phyloP scores from a whole-genome alignment of 2,888 invertebrate species.

The Agrotis segetum region DNA sequence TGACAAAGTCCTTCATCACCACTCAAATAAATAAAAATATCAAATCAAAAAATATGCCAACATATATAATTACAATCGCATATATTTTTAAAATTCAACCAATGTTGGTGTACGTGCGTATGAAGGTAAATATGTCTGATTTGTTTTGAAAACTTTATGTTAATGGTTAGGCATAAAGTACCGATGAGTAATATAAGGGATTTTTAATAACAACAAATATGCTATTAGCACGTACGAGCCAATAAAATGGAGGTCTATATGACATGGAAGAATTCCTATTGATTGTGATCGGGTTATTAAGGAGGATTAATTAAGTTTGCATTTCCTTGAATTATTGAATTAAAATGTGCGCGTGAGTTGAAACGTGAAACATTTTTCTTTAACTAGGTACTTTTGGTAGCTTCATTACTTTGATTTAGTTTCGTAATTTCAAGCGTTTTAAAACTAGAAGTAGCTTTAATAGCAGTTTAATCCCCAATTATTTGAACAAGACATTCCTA shows the following conservation, averaged over 20 bases:
- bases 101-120: constrained; percentile 56
- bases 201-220: constrained; percentile 52
- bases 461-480: no score
- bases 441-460: no score
- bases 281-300: constrained; percentile 28
- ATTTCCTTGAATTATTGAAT: not conserved
- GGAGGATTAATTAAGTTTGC: constrained; percentile 15
- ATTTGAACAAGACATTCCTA: no score
- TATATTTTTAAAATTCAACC: constrained; percentile 49
- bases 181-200: constrained; percentile 53
- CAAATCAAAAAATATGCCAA: constrained; percentile 30
- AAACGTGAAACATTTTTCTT: not conserved
- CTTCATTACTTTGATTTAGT: no score
- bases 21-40: constrained; percentile 26
- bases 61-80: constrained; percentile 59
- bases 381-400: no score
- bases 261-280: constrained; percentile 19
- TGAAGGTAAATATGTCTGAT: constrained; percentile 27
- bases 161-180: constrained; percentile 41
- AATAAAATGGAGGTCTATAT: constrained; percentile 26
- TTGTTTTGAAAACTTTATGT: constrained; percentile 57
- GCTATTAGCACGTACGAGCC: constrained; percentile 53
- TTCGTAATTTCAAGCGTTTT: no score
- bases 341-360: not conserved
- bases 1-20: constrained; percentile 16